phyloP scores from a whole-genome alignment of 2,113 vertebrate species.

The Scophthalmus maximus region DNA sequence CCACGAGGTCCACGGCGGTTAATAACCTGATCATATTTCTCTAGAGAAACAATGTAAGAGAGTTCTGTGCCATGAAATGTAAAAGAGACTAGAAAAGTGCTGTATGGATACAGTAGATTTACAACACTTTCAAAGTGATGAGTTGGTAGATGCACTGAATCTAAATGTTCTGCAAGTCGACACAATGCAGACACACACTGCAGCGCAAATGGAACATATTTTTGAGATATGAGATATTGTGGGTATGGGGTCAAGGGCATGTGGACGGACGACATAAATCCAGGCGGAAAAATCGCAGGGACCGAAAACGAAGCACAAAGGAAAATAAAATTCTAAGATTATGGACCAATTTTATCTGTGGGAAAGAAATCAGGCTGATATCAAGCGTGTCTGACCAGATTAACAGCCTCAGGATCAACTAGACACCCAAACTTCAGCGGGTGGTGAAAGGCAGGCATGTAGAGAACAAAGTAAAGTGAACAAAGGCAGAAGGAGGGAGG shows the following conservation, averaged over 20 bases:
- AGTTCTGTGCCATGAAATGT: no score
- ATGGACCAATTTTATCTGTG: slow-evolving; percentile 63
- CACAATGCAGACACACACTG: no score
- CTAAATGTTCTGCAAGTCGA: no score
- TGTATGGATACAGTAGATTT: no score
- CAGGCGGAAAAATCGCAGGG: slow-evolving; percentile 31
- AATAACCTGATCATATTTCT: slow-evolving; percentile 48
- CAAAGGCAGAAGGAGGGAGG: slow-evolving; percentile 12
- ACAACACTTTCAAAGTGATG: no score
- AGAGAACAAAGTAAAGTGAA: slow-evolving; percentile 37
- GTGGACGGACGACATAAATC: no score
- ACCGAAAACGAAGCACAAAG: slow-evolving; percentile 47
- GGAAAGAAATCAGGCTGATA: slow-evolving; percentile 59
- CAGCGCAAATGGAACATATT: slow-evolving; percentile 1
- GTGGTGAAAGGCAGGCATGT: slow-evolving; percentile 34
- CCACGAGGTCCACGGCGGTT: slow-evolving; percentile 7
- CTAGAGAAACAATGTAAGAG: slow-evolving; percentile 8
- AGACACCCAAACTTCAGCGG: slow-evolving; percentile 34
- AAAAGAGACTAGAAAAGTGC: no score
- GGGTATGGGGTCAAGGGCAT: not conserved
- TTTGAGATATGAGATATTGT: not conserved
- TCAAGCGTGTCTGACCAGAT: slow-evolving; percentile 76
- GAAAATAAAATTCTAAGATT: slow-evolving; percentile 57
- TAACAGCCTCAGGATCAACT: slow-evolving; percentile 60
- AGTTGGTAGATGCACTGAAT: no score